Percentiles rank a stretch among this genome's conserved stretches.
Evolutionary conservation across 1,140 invertebrate species (phyloP).

Genomic region (Zelostemma sp.): DNA sequence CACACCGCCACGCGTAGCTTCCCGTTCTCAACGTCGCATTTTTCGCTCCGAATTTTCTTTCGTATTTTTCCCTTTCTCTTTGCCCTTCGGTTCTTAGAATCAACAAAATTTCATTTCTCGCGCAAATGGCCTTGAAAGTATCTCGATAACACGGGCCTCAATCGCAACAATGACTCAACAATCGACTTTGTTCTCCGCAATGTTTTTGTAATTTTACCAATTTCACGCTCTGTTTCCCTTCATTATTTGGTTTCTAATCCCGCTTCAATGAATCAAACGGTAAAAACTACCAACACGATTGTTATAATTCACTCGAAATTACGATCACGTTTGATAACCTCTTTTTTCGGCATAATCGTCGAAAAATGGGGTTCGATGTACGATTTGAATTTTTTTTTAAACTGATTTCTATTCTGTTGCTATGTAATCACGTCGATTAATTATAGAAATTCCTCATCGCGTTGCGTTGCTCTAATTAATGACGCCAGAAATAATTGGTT

Average conservation of each 20-base stretch:
- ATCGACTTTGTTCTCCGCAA: constrained; percentile 3
- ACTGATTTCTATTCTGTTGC: too few relatives aligned
- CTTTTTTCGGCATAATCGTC: not conserved
- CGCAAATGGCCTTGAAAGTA: not conserved
- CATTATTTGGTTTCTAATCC: not conserved
- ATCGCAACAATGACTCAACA: constrained; percentile 37
- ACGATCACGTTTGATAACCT: not conserved
- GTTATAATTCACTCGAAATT: not conserved
- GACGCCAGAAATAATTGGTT: too few relatives aligned
- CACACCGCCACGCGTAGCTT: too few relatives aligned
- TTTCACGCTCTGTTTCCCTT: not conserved
- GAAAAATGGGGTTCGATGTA: not conserved
- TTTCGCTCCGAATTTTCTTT: not conserved
- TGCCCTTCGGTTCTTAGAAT: too few relatives aligned
- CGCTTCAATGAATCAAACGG: not conserved
- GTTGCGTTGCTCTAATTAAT: too few relatives aligned
- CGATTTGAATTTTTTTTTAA: not conserved
- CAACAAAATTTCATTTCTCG: not conserved
- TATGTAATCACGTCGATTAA: too few relatives aligned
- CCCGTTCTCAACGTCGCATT: not conserved
- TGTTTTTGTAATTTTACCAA: not conserved
- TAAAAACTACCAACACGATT: too few relatives aligned
- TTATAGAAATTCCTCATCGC: too few relatives aligned
- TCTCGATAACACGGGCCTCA: not conserved
- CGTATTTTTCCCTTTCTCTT: not conserved